Percentiles rank a stretch among this genome's conserved stretches.
These are phyloP conservation scores for Nomada fucata DNA, from an alignment of 2,888 invertebrate genomes.

Conservation along the genomic window DNA sequence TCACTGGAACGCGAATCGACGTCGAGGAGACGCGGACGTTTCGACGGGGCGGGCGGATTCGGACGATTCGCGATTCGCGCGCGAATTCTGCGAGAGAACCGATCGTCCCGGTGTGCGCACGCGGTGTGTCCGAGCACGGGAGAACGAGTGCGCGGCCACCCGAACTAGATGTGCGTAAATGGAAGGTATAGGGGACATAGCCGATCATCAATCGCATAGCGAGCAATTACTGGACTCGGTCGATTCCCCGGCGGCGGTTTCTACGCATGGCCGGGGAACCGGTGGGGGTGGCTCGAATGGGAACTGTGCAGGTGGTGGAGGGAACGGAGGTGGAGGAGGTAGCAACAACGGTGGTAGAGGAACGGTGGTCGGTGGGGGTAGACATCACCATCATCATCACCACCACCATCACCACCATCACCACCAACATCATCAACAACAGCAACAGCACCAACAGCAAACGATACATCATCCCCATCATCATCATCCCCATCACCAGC, in stretches of 20 bases:
- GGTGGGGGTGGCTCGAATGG: slow-evolving; percentile 81
- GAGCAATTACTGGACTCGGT: slow-evolving; percentile 84
- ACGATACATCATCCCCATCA: slow-evolving; percentile 64
- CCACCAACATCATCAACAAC: slow-evolving; percentile 78
- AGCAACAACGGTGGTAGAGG: slow-evolving; percentile 71
- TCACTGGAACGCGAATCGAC: too few relatives aligned
- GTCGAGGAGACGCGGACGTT: too few relatives aligned
- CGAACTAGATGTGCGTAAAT: slow-evolving; percentile 84
- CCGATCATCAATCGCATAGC: slow-evolving; percentile 84
- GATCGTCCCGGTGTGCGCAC: slow-evolving; percentile 40
- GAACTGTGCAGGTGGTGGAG: slow-evolving; percentile 73
- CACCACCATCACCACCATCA: slow-evolving; percentile 80
- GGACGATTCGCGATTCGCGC: neutral
- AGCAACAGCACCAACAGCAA: slow-evolving; percentile 69
- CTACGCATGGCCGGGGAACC: slow-evolving; percentile 75
- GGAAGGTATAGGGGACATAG: slow-evolving; percentile 84
- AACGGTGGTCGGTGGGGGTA: slow-evolving; percentile 79
- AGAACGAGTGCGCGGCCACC: slow-evolving; percentile 76
- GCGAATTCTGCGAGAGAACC: neutral
- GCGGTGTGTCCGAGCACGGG: slow-evolving; percentile 59
- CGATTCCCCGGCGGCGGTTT: slow-evolving; percentile 82
- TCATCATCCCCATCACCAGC: slow-evolving; percentile 70
- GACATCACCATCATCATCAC: slow-evolving; percentile 80
- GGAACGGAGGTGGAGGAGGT: slow-evolving; percentile 74
- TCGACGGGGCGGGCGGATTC: too few relatives aligned